Base-by-base conservation (phyloP, 1,140 invertebrate genomes). In the Cyphomyrmex costatus region DNA sequence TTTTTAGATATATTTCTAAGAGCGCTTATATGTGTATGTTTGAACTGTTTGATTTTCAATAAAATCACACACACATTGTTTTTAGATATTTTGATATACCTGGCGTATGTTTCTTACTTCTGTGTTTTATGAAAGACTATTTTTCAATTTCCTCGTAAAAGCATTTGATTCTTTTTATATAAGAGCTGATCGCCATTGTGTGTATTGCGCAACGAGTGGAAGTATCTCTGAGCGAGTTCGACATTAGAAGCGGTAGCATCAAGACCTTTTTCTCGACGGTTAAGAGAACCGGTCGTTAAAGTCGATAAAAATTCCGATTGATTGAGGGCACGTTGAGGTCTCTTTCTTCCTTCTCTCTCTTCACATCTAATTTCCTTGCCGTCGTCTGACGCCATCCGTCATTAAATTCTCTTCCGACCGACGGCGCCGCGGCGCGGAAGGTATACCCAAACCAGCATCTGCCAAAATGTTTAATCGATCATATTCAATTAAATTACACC, bases 221-320 rank as follows among this genome's bases (percentile, higher is more conserved):
- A 82, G 33, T 82, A 56, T 71, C 24, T 56, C 19, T 65, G 49
- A 85, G 36, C 56, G 58, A 78, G 19, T 14, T 51, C 14, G 68
- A 60, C 30, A 65, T 73, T 58, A 68, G 42, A 66, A 68, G 46
- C 56, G 53, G 60, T 42, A 66, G 21, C 33, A 33, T 61, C 46
- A 24, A 33, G 36, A 73, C 74, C 27, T 86, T 66, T 76, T 56
- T 74, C 56, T 65, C 6, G 27, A 10, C 61, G 36, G 24, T 79
- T 77, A 84, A 27, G 70, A 73, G 49, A 56, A 56, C 61, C 53
- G 16, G 24, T 90, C 86, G 86, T 90, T 90, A 90, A 82, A 66
- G 63, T 63, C 76, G 89, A 90, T 88, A 86, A 90, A 90, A 90
- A 86, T 82, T 87, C 63, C 56, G 46, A 77, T 88, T 88, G 89